Evolutionary conservation across 2,888 invertebrate species (phyloP), one percentile per base, ranked within the genome.

Genomic region (Metallyticus violacea): DNA sequence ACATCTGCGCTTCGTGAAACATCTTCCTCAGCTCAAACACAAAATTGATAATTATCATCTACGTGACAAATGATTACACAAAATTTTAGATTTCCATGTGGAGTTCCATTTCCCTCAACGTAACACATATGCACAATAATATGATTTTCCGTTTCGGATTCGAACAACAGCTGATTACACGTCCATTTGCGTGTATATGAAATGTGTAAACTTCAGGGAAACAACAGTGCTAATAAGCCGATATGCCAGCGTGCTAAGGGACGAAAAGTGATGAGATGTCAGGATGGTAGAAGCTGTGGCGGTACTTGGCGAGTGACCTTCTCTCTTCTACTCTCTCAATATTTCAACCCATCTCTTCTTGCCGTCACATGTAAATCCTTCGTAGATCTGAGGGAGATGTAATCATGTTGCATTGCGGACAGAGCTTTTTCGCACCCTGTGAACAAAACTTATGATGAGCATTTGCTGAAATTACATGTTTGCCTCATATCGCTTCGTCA

Each of bases 381-480:
- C 98, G 92, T 86, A 98, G 93, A 92, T 98, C 97, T 85, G 96
- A 94, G 0, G 98, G 95, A 0, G 97, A 96, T 3, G 98, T 98
- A 89, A 98, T 98, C 91, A 97, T 96, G 92, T 97, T 98, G 92
- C 98, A 98, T 91, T 98, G 98, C 0, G 98, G 98, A 91, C 98
- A 98, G 7, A 98, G 94, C 91, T 98, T 98, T 93, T 98, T 97
- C 1, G 97, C 96, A 77, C 97, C 96, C 95, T 95, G 92, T 9
- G 92, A 91, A 88, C 86, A 79, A 85, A 89, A 86, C 25, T 62
- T 62, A 22, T 15, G 40, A 62, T 85, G 82, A 88, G 83, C 86
- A 77, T 77, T 62, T 62, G 40, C 40, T 3, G 7, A 30, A 62
- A 62, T 4, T 15, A 5, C 1, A 62, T 62, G 9, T 62, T 0